Evolutionary conservation across 2,888 invertebrate species (phyloP).

Genomic region (Sabatieria punctata): DNA sequence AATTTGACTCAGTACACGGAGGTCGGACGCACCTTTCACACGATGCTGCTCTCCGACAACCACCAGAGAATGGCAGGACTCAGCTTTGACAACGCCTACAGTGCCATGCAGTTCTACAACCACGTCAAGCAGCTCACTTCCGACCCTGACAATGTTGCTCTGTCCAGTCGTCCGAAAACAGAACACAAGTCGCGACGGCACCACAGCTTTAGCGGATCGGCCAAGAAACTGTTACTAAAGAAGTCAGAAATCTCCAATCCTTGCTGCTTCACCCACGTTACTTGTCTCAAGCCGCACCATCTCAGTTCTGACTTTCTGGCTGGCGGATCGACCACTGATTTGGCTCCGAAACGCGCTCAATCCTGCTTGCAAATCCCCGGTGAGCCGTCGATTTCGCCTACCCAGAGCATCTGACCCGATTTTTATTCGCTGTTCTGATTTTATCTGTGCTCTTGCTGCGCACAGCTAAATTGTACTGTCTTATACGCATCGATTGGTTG

Average conservation of each 20-base stretch:
- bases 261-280: constrained; percentile 9
- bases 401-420: too few relatives aligned
- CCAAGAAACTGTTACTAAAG: background rate
- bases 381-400: too few relatives aligned
- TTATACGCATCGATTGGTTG: too few relatives aligned
- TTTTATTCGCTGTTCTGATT: too few relatives aligned
- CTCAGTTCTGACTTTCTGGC: constrained; percentile 31
- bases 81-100: constrained; percentile 55
- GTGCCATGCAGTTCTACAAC: constrained; percentile 52
- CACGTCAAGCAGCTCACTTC: constrained; percentile 47
- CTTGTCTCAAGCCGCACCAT: constrained; percentile 7
- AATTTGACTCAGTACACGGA: constrained; percentile 54
- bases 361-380: too few relatives aligned
- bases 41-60: constrained; percentile 58
- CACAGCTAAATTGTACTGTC: too few relatives aligned
- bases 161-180: constrained; percentile 33
- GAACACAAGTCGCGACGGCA: background rate
- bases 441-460: too few relatives aligned
- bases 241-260: constrained; percentile 8
- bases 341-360: background rate
- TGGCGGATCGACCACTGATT: too few relatives aligned
- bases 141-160: constrained; percentile 57
- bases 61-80: constrained; percentile 58
- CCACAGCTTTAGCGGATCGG: background rate
- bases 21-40: constrained; percentile 52